Evolutionary conservation across 2,113 vertebrate species (phyloP), one percentile per base, ranked within the genome.

Genomic region (Sceloporus tristichus): DNA sequence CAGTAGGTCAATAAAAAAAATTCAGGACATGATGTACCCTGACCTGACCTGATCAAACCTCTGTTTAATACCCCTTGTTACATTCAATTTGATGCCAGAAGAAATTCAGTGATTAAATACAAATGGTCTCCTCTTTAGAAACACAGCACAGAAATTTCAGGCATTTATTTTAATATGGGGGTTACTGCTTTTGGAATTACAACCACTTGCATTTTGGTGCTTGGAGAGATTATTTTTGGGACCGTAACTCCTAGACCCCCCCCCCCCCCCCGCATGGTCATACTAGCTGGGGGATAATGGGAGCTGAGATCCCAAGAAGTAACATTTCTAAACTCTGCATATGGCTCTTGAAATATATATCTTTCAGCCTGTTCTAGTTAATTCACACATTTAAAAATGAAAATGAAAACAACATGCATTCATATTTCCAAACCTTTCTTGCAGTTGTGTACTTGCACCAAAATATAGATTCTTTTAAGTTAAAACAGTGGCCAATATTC

Each of bases 371-470:
- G n/a, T 10, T 65, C 48, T 42, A 65, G 56, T 6, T 11, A 73
- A 11, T 7, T 29, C 34, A 85, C 16, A 79, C 21, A 54, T 77
- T 78, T 48, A 13, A 65, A 1, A 0, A 13, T 0, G 23, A 66
- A 53, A n/a, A 34, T 0, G 10, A 48, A 14, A 56, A 9, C 38
- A 2, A 42, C 38, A 48, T 29, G 11, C 74, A 42, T 1, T 3
- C 66, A n/a, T 70, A 82, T 0, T 79, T 25, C 0, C 0, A 68
- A 66, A 87, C 0, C 21, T 3, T 3, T 0, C 0, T 42, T 73
- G 53, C 59, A 0, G 2, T 0, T 14, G 11, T 27, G 10, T 7
- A 42, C 29, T 1, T 79, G 25, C 0, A 0, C 65, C n/a, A 0
- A 3, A 48, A 4, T 48, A 48, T 48, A 48, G 48, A 48, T 48